Conservation (phyloP, 2,113 vertebrate genomes). For the Cepphus grylle region DNA sequence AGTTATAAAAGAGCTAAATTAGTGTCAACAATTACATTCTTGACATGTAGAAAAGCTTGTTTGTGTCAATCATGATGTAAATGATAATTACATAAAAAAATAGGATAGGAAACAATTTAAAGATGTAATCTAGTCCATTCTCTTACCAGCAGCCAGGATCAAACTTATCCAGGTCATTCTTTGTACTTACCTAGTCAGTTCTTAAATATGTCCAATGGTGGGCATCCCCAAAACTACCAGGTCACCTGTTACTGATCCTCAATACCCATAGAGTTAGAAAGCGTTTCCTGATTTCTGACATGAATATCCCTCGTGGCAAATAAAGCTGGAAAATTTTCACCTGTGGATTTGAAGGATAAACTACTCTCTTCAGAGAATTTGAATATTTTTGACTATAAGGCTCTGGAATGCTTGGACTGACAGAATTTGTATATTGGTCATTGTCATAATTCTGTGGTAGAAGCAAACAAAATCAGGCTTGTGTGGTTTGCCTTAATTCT, state of each 20-base stretch:
- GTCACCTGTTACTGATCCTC: background rate
- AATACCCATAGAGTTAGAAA: background rate
- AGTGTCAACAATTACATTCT: background rate
- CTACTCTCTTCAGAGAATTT: background rate
- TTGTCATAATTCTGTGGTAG: background rate
- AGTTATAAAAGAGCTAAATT: background rate
- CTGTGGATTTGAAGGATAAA: background rate
- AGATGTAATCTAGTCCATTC: background rate
- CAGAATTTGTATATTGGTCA: background rate
- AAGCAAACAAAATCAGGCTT: background rate
- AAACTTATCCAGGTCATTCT: background rate
- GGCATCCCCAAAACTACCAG: background rate
- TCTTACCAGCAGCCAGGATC: background rate
- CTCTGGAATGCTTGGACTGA: background rate
- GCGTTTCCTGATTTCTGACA: background rate
- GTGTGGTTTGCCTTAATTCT: background rate
- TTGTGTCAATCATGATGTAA: background rate
- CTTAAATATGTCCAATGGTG: background rate
- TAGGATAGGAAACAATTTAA: background rate
- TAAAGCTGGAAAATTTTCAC: background rate
- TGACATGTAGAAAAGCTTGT: background rate
- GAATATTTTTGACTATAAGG: background rate
- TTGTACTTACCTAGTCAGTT: background rate
- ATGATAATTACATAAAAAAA: background rate
- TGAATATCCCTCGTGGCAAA: background rate